These are phyloP conservation scores for Phaethon lepturus DNA, from an alignment of 2,113 vertebrate species.

Conservation along the genomic window DNA sequence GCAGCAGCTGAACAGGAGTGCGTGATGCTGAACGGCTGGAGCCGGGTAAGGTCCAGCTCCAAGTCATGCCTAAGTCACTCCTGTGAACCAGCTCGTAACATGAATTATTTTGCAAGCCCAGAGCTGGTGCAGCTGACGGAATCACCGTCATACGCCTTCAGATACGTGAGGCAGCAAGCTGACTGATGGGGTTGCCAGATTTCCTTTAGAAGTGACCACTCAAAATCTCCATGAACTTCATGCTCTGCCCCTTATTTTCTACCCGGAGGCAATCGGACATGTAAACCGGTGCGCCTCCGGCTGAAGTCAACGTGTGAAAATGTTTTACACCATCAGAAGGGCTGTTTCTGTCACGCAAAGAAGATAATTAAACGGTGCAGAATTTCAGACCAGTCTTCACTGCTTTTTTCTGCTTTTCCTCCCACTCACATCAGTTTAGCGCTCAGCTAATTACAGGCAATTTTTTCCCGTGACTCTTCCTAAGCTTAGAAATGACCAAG, in stretches of 20 bases:
- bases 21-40: background rate
- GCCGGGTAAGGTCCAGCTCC: background rate
- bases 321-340: background rate
- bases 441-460: background rate
- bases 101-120: background rate
- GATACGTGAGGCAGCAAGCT: accelerated
- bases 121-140: background rate
- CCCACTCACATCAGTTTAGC: background rate
- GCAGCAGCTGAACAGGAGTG: background rate
- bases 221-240: background rate
- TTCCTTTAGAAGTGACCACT: background rate
- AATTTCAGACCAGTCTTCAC: background rate
- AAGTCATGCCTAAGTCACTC: background rate
- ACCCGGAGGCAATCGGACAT: accelerated
- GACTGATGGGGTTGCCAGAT: background rate
- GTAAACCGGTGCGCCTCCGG: accelerated
- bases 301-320: background rate
- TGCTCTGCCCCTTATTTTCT: background rate
- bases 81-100: background rate
- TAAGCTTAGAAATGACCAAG: background rate
- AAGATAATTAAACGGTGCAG: background rate
- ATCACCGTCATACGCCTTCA: accelerated
- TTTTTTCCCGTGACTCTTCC: background rate
- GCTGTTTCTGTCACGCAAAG: background rate
- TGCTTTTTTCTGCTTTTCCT: background rate